Conservation (phyloP, 1,140 invertebrate species). For the Brachionus asplanchnoidis region DNA sequence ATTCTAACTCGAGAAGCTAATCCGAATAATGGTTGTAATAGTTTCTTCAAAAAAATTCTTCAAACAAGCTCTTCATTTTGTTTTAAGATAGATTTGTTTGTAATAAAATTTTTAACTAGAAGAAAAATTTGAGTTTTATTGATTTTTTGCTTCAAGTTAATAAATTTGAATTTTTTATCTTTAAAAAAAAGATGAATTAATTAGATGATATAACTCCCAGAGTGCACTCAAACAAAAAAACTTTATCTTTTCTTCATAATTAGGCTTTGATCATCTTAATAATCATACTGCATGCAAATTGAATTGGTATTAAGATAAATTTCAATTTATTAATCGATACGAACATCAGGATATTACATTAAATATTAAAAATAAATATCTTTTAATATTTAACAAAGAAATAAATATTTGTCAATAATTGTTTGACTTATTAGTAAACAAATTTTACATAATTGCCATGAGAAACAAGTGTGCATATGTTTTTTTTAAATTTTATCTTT, state of each 20-base stretch:
- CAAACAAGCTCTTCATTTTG: background rate
- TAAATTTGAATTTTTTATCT: constrained; percentile 5
- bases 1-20: no score
- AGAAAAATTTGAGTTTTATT: background rate
- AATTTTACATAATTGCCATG: background rate
- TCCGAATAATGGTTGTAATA: no score
- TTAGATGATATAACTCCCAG: background rate
- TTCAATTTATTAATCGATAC: background rate
- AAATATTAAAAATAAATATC: background rate
- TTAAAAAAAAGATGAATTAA: background rate
- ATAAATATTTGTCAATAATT: background rate
- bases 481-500: background rate
- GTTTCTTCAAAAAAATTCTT: background rate
- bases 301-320: background rate
- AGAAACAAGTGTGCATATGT: background rate
- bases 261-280: background rate
- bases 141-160: background rate
- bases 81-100: background rate
- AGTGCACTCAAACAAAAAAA: background rate
- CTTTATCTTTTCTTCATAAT: background rate
- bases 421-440: background rate
- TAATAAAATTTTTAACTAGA: background rate
- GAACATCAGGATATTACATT: background rate
- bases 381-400: background rate
- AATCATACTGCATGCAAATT: background rate